A percentile compares a stretch with the other conserved stretches of the same genome.
phyloP scores from a whole-genome alignment of 1,140 invertebrate species.

The Drosophila micromelanica region DNA sequence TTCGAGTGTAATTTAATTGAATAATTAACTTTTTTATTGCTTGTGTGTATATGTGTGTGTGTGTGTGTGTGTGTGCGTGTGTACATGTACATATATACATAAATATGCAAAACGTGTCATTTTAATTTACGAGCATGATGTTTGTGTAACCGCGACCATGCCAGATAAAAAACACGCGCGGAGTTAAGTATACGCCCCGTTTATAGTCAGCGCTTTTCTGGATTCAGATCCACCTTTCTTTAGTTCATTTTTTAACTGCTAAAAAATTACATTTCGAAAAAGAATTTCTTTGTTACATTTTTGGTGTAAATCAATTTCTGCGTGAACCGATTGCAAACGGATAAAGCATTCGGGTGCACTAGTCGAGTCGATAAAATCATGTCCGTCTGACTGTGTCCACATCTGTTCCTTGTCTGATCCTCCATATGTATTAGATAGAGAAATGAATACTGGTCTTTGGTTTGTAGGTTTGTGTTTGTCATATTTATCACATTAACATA shows the following conservation, averaged over 20 bases:
- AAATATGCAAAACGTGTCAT: conserved; percentile 80
- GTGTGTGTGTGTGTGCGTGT: conserved; percentile 9
- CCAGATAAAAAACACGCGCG: conserved; percentile 78
- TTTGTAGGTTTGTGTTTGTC: too few relatives aligned
- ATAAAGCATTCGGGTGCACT: too few relatives aligned
- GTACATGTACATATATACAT: background rate
- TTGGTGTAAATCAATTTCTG: background rate
- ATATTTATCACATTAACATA: too few relatives aligned
- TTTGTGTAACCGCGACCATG: conserved; percentile 54
- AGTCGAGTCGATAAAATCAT: too few relatives aligned
- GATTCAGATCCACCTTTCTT: background rate
- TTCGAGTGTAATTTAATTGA: conserved; percentile 81
- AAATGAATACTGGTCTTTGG: too few relatives aligned
- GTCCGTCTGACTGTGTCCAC: too few relatives aligned
- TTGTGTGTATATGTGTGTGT: conserved; percentile 7
- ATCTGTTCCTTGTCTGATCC: too few relatives aligned
- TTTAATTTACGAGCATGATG: conserved; percentile 81
- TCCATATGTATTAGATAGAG: too few relatives aligned
- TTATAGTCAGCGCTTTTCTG: background rate
- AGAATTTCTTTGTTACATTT: too few relatives aligned
- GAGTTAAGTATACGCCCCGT: conserved; percentile 71
- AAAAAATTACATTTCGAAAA: too few relatives aligned
- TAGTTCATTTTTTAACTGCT: too few relatives aligned
- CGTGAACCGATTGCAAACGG: too few relatives aligned
- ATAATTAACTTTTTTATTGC: conserved; percentile 83